Evolutionary conservation across 2,888 invertebrate genomes (phyloP), one percentile per base, ranked within the genome.

Genomic region (Apotomis betuletana): DNA sequence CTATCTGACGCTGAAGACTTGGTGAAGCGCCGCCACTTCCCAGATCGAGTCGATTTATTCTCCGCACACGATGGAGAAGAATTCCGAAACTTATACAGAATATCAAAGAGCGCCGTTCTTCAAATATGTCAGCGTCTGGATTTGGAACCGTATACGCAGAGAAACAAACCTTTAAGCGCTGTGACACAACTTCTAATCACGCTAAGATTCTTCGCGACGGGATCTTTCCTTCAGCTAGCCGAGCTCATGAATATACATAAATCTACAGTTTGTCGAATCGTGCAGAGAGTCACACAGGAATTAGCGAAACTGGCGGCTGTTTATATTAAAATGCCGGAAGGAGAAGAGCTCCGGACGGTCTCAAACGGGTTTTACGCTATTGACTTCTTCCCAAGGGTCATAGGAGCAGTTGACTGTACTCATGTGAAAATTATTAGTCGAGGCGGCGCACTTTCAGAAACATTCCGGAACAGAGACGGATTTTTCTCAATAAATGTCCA

Each of bases 401-500:
- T 38, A 0, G 58, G 58, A 12, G 38, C 38, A 1, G 27, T 58
- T 5, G 58, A 38, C 12, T 58, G 58, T 38, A 58, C 58, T 6
- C 58, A 58, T n/a, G 58, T 58, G 5, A 58, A 38, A 36, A 58
- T 58, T 38, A 36, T 38, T 1, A n/a, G 38, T n/a, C 12, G 38
- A 58, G 58, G 58, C 2, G 38, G 38, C 5, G 38, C 58, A 0
- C 38, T 58, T n/a, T 58, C 58, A 1, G 58, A 58, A n/a, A n/a
- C 58, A 3, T 58, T 58, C 12, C 58, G 58, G 5, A 58, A 58
- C 58, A 64, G 54, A 49, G 52, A 64, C 8, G 54, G 64, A 54
- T 64, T 64, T 49, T 64, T 54, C 13, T 64, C 64, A 38, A 54
- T 52, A 52, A 54, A 54, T n/a, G 54, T 64, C 1, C 64, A 64